Percentiles rank a stretch among this genome's conserved stretches.
phyloP scores from a whole-genome alignment of 2,888 invertebrate species.

The Mesorhabditis belari region DNA sequence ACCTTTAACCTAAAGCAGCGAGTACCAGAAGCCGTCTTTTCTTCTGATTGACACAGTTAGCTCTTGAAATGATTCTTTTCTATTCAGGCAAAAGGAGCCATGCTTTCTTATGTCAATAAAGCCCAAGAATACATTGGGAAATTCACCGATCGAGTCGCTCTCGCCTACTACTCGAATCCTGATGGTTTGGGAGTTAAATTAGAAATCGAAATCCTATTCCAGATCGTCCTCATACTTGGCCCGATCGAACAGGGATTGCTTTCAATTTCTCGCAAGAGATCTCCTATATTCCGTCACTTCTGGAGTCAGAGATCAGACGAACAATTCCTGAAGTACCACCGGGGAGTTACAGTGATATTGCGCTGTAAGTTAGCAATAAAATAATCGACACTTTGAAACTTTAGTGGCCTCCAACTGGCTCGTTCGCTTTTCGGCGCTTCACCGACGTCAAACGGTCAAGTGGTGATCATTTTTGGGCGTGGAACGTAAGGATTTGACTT shows the following conservation, averaged over 20 bases:
- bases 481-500: not conserved
- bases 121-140: not conserved
- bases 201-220: not conserved
- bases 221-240: not conserved
- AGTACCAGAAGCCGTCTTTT: too few relatives aligned
- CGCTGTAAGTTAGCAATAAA: not conserved
- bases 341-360: not conserved
- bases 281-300: not conserved
- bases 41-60: too few relatives aligned
- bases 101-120: not conserved
- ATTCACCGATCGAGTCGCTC: not conserved
- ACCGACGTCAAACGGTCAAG: not conserved
- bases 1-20: too few relatives aligned
- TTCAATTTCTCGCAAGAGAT: not conserved
- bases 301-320: not conserved
- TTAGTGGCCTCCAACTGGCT: not conserved
- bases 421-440: not conserved
- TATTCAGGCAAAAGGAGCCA: not conserved
- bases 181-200: not conserved
- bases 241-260: not conserved
- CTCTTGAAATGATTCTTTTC: too few relatives aligned
- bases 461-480: not conserved
- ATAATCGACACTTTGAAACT: accelerated
- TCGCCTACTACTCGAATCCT: not conserved
- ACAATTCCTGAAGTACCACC: not conserved